Evolutionary conservation across 2,113 vertebrate genomes (phyloP), one percentile per base, ranked within the genome.

Genomic region (Danio rerio): DNA sequence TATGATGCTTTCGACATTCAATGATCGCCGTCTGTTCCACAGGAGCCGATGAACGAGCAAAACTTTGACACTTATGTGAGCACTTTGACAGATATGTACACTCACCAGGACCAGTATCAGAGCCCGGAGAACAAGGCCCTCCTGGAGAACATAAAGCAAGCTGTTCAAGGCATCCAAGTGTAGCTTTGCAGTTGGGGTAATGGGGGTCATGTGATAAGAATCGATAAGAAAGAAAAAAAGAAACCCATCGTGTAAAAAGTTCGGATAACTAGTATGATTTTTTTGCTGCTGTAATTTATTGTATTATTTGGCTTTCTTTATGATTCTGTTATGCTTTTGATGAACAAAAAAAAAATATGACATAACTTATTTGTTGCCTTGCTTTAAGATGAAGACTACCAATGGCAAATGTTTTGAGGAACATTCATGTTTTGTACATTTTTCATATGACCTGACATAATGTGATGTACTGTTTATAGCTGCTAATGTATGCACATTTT

Each of bases 11-110:
- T 53, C 69, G 10, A 50, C 78, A 68, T 72, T 71, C 82, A 81
- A 45, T 79, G 68, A 84, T 82, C 72, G 53, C 79, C 52, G 78
- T 86, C 82, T 86, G 82, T 86, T 86, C 93, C 93, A 86, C 95
- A 99, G 98, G 98, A 99, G 92, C 98, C 98, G 93, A 99, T 99
- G 96, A 99, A 97, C 90, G 97, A 99, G 94, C 98, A 99, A 95
- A 99, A 99, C 96, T 99, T 99, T 96, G 97, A 99, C 95, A 95
- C 96, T 85, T 99, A 99, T 92, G 98, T 99, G 95, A 99, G 95
- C 91, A 98, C 97, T 87, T 92, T 99, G 96, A 99, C 98, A 92
- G 97, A 99, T 95, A 99, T 99, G 98, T 99, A 99, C 93, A 98
- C 96, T 92, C 98, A 99, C 94, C 98, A 99, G 95, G 98, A 99